These are phyloP conservation scores for Bufo gargarizans DNA, from an alignment of 2,113 vertebrate species.

Conservation along the genomic window DNA sequence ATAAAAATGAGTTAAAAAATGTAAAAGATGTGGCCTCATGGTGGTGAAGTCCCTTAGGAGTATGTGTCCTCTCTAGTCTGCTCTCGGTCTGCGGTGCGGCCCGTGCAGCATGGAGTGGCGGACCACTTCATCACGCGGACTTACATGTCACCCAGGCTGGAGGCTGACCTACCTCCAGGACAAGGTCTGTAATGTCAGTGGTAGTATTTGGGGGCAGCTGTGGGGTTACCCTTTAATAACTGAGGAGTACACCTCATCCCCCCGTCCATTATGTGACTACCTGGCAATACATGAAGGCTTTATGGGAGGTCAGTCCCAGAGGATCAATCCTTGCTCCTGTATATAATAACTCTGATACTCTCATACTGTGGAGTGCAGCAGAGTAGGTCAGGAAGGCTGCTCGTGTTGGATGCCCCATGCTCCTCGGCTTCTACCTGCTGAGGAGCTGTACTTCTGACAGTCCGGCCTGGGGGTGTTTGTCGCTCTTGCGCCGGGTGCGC, in stretches of 20 bases:
- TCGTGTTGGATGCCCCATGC: background rate
- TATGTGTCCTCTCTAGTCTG: no score
- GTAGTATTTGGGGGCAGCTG: no score
- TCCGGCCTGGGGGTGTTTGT: constrained; percentile 1
- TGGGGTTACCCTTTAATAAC: no score
- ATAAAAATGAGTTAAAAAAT: background rate
- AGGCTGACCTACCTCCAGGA: no score
- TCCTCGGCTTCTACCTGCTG: background rate
- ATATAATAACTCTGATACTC: background rate
- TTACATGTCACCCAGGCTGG: no score
- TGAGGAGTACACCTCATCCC: no score
- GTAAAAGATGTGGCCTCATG: background rate
- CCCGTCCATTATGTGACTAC: no score
- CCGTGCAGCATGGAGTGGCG: background rate
- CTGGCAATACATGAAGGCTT: background rate
- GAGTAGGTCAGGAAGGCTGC: background rate
- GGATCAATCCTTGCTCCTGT: background rate
- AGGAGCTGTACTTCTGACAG: background rate
- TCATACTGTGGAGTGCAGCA: background rate
- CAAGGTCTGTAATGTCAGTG: no score
- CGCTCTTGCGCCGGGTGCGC: constrained; percentile 37
- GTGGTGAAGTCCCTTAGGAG: no score
- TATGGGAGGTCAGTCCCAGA: background rate
- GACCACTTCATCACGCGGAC: no score
- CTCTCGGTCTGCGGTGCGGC: no score